Base-by-base conservation (phyloP, 1,140 invertebrate species). In the Neelides sp. region DNA sequence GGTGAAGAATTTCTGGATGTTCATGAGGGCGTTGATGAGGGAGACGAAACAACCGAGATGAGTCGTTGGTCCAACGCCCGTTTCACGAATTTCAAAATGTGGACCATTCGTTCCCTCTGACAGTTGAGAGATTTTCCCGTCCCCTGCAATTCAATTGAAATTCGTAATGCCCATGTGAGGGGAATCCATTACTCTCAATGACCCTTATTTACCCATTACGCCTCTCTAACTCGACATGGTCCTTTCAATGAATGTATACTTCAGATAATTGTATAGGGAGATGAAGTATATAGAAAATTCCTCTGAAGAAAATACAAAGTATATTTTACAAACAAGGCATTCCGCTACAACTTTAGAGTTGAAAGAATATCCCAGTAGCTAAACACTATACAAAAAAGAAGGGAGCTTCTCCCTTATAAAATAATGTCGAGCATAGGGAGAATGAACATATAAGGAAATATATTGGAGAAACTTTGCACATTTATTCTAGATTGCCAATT, bases 41-140 rank as follows among this genome's bases (percentile, higher is more conserved):
- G 70, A 66, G 53, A 75, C 73, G 58, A 73, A 75, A 8, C 72
- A 73, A 2, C 69, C 54, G 52, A 63, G 55, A 43, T 63, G 62
- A 27, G 62, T 62, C 30, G 54, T 62, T 26, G 56, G 52, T 15
- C 62, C 61, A 20, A 63, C 61, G 13, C 62, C 61, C 1, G 53
- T 53, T 34, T 59, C 59, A 10, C 55, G 51, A 12, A 63, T 55
- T 12, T 50, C 48, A 46, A 60, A 59, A 48, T 62, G 57, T 2
- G 54, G 57, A 8, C 62, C 61, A 32, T 55, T 56, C 3, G 62
- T 63, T 41, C 56, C 59, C 20, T 62, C 59, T 12, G 61, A 48
- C 19, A 63, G 50, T 15, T 45, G 41, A 5, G 55, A 53, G 19
- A 61, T 57, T 44, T 61, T 61, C 23, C 52, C 59, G 34, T 61